Conservation (phyloP, 2,113 vertebrate species). For the Smithornis capensis region DNA sequence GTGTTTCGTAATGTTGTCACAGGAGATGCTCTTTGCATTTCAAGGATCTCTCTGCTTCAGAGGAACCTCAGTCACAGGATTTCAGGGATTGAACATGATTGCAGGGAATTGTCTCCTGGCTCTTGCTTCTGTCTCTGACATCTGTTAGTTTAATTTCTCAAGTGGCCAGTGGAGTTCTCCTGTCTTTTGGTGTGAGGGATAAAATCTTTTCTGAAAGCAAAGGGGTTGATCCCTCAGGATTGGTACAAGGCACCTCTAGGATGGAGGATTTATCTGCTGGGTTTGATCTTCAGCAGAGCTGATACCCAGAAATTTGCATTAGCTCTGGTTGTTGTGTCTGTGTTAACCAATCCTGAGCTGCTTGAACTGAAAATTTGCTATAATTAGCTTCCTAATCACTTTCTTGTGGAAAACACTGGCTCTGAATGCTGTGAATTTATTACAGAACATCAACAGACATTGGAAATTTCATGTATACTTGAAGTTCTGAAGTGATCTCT, state of each 20-base stretch:
- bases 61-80: neutral
- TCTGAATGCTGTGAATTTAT: neutral
- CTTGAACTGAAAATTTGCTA: neutral
- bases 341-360: neutral
- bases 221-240: neutral
- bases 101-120: neutral
- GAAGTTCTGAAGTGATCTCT: neutral
- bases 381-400: neutral
- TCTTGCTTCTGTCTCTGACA: neutral
- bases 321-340: neutral
- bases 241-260: neutral
- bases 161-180: neutral
- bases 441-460: neutral
- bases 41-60: neutral
- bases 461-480: neutral
- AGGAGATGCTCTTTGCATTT: neutral
- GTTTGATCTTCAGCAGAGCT: neutral
- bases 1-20: neutral
- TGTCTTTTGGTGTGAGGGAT: neutral
- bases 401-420: neutral
- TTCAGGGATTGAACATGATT: neutral
- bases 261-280: neutral
- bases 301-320: neutral
- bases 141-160: neutral
- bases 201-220: neutral